A percentile compares a stretch with the other conserved stretches of the same genome.
Conservation (phyloP, 1,140 invertebrate species). For the Spodoptera frugiperda region DNA sequence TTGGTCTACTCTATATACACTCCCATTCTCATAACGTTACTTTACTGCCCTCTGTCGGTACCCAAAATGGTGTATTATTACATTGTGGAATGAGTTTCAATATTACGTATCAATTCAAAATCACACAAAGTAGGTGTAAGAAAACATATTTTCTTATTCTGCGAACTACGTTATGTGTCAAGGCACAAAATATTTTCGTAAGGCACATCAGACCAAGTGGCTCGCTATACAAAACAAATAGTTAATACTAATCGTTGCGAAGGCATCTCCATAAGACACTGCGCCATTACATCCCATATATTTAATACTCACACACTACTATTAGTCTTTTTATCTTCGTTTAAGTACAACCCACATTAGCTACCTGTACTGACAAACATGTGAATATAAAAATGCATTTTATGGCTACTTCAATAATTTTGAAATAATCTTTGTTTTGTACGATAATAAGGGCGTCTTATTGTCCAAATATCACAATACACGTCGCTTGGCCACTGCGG, state of each 20-base stretch:
- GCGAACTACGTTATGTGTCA: not conserved
- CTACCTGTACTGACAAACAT: constrained; percentile 24
- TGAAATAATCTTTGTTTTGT: constrained; percentile 48
- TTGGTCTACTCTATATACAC: constrained; percentile 37
- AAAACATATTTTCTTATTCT: too few relatives aligned
- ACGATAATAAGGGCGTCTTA: constrained; percentile 61
- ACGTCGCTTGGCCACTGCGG: constrained; percentile 45
- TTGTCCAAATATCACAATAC: constrained; percentile 78
- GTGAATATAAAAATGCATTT: constrained; percentile 44
- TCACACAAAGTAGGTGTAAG: too few relatives aligned
- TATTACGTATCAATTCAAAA: too few relatives aligned
- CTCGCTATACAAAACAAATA: constrained; percentile 54
- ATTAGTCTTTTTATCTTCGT: constrained; percentile 71
- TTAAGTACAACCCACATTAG: constrained; percentile 74
- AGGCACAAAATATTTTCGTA: constrained; percentile 18
- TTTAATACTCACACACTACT: constrained; percentile 68
- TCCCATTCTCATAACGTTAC: not conserved
- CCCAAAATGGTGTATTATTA: not conserved
- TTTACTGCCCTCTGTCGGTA: not conserved
- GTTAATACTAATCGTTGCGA: constrained; percentile 75
- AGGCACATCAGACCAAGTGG: constrained; percentile 48
- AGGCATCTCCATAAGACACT: constrained; percentile 61
- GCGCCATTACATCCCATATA: constrained; percentile 24
- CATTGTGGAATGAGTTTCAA: not conserved
- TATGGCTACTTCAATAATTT: constrained; percentile 30